Evolutionary conservation across 2,113 vertebrate genomes (phyloP).

Genomic region (Oreocharis arfaki): DNA sequence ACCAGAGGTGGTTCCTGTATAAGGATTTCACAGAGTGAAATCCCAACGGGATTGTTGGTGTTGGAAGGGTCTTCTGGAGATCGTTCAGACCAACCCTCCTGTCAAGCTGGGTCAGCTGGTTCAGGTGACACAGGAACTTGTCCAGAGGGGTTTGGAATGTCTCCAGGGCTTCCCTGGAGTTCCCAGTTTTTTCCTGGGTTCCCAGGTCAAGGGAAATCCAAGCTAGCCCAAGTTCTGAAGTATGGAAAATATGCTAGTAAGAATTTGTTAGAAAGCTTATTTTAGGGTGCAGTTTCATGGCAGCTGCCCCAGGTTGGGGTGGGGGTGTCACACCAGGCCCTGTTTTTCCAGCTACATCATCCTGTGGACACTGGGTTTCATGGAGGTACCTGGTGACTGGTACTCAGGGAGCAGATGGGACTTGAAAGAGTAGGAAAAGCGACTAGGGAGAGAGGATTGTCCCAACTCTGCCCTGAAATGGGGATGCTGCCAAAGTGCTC

Average conservation of each 20-base stretch:
- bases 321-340: fast-evolving
- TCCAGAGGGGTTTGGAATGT: background rate
- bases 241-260: background rate
- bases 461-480: background rate
- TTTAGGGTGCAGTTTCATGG: background rate
- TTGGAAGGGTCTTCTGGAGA: background rate
- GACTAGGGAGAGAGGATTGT: background rate
- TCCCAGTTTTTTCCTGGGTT: background rate
- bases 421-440: background rate
- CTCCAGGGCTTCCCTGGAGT: background rate
- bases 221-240: background rate
- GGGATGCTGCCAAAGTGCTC: fast-evolving
- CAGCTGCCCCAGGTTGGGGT: background rate
- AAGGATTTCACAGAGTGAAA: background rate
- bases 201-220: background rate
- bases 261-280: background rate
- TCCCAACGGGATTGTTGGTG: fast-evolving
- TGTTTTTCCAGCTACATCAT: fast-evolving
- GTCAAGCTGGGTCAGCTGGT: background rate
- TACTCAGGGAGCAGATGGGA: background rate
- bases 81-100: background rate
- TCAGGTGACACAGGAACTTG: fast-evolving
- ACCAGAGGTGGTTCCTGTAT: background rate
- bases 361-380: background rate
- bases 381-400: background rate